Evolutionary conservation across 2,797 vertebrate genomes (phyloP), one percentile per base, ranked within the genome.

Genomic region (Sebastes cheni): DNA sequence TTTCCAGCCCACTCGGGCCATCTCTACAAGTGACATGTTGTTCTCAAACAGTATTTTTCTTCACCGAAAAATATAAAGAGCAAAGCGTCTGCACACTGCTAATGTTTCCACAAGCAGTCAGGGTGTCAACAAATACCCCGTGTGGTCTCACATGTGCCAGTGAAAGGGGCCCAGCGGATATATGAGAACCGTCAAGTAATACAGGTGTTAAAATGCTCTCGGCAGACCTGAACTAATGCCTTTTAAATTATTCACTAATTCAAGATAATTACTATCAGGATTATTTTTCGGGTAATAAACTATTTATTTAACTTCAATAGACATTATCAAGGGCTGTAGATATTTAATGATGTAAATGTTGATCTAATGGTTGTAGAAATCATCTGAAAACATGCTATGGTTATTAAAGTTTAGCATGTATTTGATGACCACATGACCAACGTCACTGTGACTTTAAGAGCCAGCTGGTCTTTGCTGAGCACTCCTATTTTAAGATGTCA

Each of bases 11-110:
- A 80, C 82, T 74, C 42, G 3, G 13, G 13, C 64, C 42, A 12
- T 71, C 75, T 66, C 66, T 22, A 77, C 78, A 89, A 86, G 56
- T 39, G 56, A 8, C 52, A 50, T 81, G 64, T 81, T 89, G 87
- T 90, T 88, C 46, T 83, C 81, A 76, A 59, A 66, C 29, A 6
- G 65, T 60, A 62, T 80, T 81, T 67, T 59, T 55, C 32, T 79
- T 62, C 10, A 27, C 62, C 22, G 29, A 75, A 54, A 36, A 77
- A 81, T 74, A 72, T 3, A 42, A 12, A 23, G 58, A 73, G 27
- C 2, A 4, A 84, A 55, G 75, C 62, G 55, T 67, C 50, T 67
- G 36, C 25, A 55, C 67, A 72, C 54, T 54, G 52, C 36, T 50
- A 61, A 36, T 13, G 39, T 72, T 85, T 80, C 60, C 66, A 65